These are phyloP conservation scores for Drosophila simulans DNA, from an alignment of 1,140 invertebrate genomes.

Conservation along the genomic window DNA sequence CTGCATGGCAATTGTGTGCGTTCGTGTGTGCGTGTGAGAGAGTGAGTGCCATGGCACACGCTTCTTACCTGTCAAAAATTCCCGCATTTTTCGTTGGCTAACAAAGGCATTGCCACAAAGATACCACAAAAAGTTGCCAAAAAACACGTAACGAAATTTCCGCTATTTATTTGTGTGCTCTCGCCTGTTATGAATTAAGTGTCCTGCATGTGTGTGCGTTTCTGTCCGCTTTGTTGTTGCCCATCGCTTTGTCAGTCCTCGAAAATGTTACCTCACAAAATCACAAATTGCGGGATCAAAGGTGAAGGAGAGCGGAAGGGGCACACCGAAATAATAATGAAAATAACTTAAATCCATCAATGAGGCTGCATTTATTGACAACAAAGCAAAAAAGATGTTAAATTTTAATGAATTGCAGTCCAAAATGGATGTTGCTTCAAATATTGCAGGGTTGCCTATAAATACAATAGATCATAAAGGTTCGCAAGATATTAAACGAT, in stretches of 20 bases:
- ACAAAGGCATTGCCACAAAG: conserved; percentile 41
- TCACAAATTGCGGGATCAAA: conserved; percentile 25
- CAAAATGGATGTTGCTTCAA: background rate
- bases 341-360: conserved; percentile 2
- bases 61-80: conserved; percentile 53
- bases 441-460: too few relatives aligned
- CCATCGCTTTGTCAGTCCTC: conserved; percentile 27
- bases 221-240: conserved; percentile 31
- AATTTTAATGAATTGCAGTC: background rate
- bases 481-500: too few relatives aligned
- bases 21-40: conserved; percentile 5
- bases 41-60: conserved; percentile 33
- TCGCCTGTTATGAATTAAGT: conserved; percentile 59
- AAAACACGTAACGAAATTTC: conserved; percentile 36
- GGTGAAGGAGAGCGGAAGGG: conserved; percentile 20
- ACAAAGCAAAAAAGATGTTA: background rate
- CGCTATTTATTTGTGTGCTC: conserved; percentile 57
- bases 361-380: background rate
- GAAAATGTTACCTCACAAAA: conserved; percentile 27
- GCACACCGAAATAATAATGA: conserved; percentile 7
- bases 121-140: conserved; percentile 48
- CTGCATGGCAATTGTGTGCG: conserved; percentile 35
- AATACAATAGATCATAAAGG: too few relatives aligned
- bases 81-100: conserved; percentile 9
- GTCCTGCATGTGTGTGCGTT: conserved; percentile 19